These are phyloP conservation scores for Hippocampus barbouri DNA, from an alignment of 2,113 vertebrate genomes.

Conservation along the genomic window DNA sequence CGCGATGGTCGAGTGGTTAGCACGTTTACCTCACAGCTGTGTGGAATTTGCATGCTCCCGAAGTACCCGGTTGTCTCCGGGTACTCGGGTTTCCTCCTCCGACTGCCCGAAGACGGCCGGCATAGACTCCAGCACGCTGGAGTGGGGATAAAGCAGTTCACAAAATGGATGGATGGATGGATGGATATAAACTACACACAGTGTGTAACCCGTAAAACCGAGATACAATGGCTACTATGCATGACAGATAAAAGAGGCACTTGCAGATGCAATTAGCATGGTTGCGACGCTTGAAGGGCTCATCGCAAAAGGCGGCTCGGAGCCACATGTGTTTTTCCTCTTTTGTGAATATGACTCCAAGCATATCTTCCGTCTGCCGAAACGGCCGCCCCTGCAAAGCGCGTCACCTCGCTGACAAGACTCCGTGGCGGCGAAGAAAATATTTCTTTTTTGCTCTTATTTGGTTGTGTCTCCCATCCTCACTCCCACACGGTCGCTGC, in stretches of 20 bases:
- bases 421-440: conserved; percentile 46
- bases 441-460: conserved; percentile 47
- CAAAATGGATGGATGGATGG: too few relatives aligned
- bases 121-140: too few relatives aligned
- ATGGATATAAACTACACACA: too few relatives aligned
- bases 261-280: background rate
- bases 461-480: conserved; percentile 53
- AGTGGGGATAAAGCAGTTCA: too few relatives aligned
- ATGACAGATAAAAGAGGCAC: background rate
- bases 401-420: conserved; percentile 47
- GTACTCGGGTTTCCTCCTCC: too few relatives aligned
- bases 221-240: background rate
- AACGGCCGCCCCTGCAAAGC: conserved; percentile 6
- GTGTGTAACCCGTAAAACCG: too few relatives aligned
- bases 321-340: background rate
- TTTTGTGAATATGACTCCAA: background rate
- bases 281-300: background rate
- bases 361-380: background rate
- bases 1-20: too few relatives aligned
- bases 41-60: too few relatives aligned
- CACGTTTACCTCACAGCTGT: too few relatives aligned
- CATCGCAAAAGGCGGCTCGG: background rate
- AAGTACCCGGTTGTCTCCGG: too few relatives aligned
- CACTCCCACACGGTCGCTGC: conserved; percentile 50
- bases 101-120: too few relatives aligned